Base-by-base conservation (phyloP, 2,113 vertebrate species). In the Gavia stellata region DNA sequence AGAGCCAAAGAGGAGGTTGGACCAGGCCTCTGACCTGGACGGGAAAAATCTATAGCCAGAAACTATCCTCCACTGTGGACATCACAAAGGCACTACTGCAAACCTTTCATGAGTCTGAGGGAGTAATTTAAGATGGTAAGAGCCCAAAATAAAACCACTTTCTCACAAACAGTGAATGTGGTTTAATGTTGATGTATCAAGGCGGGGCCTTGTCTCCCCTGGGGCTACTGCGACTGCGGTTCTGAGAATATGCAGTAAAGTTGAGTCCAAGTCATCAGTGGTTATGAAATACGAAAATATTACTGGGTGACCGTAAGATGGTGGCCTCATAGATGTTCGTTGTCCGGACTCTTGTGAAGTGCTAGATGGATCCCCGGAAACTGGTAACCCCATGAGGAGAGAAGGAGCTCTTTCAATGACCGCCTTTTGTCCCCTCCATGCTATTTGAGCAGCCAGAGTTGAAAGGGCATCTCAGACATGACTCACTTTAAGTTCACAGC, bases 21-120 rank as follows among this genome's bases (percentile, higher is more conserved):
- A 28, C 13, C 5, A 6, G 15, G 5, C 1, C 7, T 67, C 9
- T 56, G 14, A 61, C 10, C 26, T 25, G 33, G 56, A 28, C 0
- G 1, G 4, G 17, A 12, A 62, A n/a, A 49, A 23, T 4, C 24
- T 38, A 25, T 38, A 17, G 7, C 9, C 25, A 34, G 42, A 63
- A 90, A 38, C 1, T 3, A 26, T 52, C 19, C 45, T 42, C 9
- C 16, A 14, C 13, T 12, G 18, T 10, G 42, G 14, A 21, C 23
- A 25, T 33, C 36, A 44, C 6, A 73, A 65, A 45, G 3, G 4
- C 11, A 38, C 14, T 19, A 24, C 6, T 34, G 38, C 14, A 88
- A 88, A 36, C 1, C 3, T 15, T 49, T 12, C 4, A 15, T 11
- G 36, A 21, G 3, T n/a, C 15, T 44, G 6, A 38, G 31, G 20